Percentiles rank a stretch among this genome's conserved stretches.
Evolutionary conservation across 1,140 invertebrate species (phyloP).

Genomic region (Psix sp.): DNA sequence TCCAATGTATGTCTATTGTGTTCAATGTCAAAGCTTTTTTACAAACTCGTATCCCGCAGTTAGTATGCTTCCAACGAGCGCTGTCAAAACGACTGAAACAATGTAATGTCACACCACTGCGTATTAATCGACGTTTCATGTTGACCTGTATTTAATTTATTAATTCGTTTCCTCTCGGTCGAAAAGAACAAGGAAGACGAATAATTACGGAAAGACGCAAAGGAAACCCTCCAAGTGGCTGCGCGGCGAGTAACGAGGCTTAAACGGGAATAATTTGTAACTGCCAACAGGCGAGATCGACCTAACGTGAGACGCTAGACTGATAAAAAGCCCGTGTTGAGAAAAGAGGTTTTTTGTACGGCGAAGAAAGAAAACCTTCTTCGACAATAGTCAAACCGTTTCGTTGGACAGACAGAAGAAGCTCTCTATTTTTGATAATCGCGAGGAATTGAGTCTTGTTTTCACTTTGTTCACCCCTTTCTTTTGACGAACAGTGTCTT

Average conservation of each 20-base stretch:
- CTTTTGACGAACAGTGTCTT: no score
- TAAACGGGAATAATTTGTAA: constrained; percentile 42
- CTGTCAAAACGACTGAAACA: constrained; percentile 1
- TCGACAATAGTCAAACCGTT: no score
- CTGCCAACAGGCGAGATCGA: constrained; percentile 62
- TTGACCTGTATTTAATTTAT: constrained; percentile 15
- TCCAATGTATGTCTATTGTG: neutral
- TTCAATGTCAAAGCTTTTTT: constrained; percentile 1
- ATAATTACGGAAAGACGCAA: neutral
- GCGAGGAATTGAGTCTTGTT: constrained; percentile 48
- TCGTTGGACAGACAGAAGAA: constrained; percentile 43
- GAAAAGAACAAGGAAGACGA: constrained; percentile 1
- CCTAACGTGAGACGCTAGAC: constrained; percentile 62
- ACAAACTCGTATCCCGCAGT: neutral
- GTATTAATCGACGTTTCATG: constrained; percentile 3
- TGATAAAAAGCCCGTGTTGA: no score
- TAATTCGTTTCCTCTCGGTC: constrained; percentile 3
- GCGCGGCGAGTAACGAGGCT: constrained; percentile 7
- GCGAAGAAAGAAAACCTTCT: no score
- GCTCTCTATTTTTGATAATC: constrained; percentile 58
- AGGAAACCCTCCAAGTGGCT: constrained; percentile 26
- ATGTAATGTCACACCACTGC: neutral
- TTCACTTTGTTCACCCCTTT: no score
- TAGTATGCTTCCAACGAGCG: neutral
- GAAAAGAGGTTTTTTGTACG: no score